Evolutionary conservation across 1,140 invertebrate species (phyloP), one percentile per base, ranked within the genome.

Genomic region (Venustaconcha ellipsiformis): DNA sequence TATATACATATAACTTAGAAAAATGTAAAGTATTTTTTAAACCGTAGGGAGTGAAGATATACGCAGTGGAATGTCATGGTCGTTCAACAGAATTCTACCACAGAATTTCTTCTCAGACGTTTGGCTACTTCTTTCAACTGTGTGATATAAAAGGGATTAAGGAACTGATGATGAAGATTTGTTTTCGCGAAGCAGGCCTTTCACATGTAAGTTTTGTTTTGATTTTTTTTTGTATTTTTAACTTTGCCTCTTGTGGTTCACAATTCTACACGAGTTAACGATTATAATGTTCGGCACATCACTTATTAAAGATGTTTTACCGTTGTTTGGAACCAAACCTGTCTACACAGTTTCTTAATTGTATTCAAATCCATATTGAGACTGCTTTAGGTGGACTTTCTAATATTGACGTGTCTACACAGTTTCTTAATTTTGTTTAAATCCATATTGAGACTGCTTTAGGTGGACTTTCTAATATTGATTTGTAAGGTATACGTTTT

Each of bases 141-240:
- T 67, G 72, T 14, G 70, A 83, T 59, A 82, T 83, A 48, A 72
- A 59, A 65, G 80, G 82, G 58, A 75, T 84, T 48, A 79, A 79
- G 63, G 82, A 84, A 64, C 74, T 83, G 26, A 57, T 84, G 23
- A 83, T 83, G 80, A 79, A 77, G 59, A 78, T 84, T 57, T 81
- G 77, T 66, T 84, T 80, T 69, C 72, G 78, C 48, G 82, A 84
- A 62, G 56, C 80, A 17, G 80, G 78, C 17, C 48, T 66, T 15
- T 75, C 78, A 11, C 14, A 23, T 15, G 74, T 75, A 55, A n/a
- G 74, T 64, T 15, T 17, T 1, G 15, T n/a, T 17, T n/a, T n/a
- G n/a, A n/a, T n/a, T n/a, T n/a, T 62, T 18, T 62, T 62, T 18
- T 23, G 6, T 14, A n/a, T 62, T n/a, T 62, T 23, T 62, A 48